phyloP scores from a whole-genome alignment of 2,113 vertebrate species.

The Synodontis membranacea region DNA sequence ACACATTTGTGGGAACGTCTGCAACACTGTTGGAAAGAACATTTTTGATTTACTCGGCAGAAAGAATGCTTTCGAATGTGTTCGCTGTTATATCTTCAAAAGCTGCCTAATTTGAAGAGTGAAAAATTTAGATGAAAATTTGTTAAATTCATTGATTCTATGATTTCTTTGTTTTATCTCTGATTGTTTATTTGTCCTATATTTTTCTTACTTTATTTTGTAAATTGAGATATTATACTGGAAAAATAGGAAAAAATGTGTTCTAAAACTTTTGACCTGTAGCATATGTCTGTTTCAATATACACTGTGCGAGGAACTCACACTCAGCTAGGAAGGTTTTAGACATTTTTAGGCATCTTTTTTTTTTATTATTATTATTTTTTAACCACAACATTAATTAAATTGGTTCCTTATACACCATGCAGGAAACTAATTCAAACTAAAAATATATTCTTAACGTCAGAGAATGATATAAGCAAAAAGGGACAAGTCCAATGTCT shows the following conservation, averaged over 20 bases:
- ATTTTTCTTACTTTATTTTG: too few relatives aligned
- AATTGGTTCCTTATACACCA: neutral
- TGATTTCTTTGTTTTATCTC: too few relatives aligned
- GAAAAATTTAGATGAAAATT: neutral
- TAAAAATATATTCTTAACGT: too few relatives aligned
- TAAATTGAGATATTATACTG: too few relatives aligned
- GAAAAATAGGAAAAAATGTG: neutral
- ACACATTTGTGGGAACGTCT: neutral
- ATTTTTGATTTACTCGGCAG: neutral
- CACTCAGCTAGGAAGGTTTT: neutral
- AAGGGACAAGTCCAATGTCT: neutral
- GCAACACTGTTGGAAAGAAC: neutral
- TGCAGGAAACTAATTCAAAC: neutral
- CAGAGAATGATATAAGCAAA: neutral
- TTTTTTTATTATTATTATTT: neutral
- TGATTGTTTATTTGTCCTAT: neutral
- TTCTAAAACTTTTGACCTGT: neutral
- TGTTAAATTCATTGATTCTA: neutral
- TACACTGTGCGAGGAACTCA: neutral
- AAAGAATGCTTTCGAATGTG: neutral
- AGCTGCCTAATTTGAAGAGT: neutral
- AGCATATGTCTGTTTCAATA: neutral
- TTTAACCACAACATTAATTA: neutral
- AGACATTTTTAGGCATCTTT: neutral
- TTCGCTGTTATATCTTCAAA: neutral